Conservation (phyloP, 2,113 vertebrate species). For the Reinhardtius hippoglossoides region DNA sequence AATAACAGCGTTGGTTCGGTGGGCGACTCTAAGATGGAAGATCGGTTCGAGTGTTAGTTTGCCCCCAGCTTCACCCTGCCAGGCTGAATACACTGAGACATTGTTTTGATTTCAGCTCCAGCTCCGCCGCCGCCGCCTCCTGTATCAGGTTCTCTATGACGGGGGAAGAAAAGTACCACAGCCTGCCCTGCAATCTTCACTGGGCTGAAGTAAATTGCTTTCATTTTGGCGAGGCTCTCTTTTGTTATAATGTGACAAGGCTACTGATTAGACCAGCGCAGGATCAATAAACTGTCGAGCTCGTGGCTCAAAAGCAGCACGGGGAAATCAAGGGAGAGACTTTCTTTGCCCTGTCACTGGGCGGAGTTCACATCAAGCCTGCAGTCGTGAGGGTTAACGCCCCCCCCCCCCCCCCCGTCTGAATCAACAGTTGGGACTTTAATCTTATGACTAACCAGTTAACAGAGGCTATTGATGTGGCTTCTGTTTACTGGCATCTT, state of each 20-base stretch:
- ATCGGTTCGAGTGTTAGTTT: constrained; percentile 55
- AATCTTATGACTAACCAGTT: constrained; percentile 55
- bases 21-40: constrained; percentile 44
- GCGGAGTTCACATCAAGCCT: constrained; percentile 52
- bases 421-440: constrained; percentile 37
- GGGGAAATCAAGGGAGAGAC: constrained; percentile 74
- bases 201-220: constrained; percentile 84
- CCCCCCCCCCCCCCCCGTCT: constrained; percentile 14
- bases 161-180: constrained; percentile 68
- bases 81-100: constrained; percentile 58
- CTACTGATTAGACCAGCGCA: constrained; percentile 84
- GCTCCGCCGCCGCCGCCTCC: constrained; percentile 38
- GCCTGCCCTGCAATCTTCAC: constrained; percentile 79
- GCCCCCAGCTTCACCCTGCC: constrained; percentile 60
- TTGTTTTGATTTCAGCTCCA: constrained; percentile 74
- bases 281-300: constrained; percentile 83
- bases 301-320: constrained; percentile 71
- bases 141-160: constrained; percentile 71
- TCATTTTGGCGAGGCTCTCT: constrained; percentile 80
- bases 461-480: constrained; percentile 39
- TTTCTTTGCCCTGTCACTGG: constrained; percentile 63
- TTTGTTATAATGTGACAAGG: constrained; percentile 87
- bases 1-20: constrained; percentile 30
- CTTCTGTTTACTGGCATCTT: constrained; percentile 17
- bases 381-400: constrained; percentile 41